Evolutionary conservation across 53 echinoderm and acorn worm genomes (phyloP), one percentile per base, ranked within the genome.

Genomic region (Echinometra lucunter): DNA sequence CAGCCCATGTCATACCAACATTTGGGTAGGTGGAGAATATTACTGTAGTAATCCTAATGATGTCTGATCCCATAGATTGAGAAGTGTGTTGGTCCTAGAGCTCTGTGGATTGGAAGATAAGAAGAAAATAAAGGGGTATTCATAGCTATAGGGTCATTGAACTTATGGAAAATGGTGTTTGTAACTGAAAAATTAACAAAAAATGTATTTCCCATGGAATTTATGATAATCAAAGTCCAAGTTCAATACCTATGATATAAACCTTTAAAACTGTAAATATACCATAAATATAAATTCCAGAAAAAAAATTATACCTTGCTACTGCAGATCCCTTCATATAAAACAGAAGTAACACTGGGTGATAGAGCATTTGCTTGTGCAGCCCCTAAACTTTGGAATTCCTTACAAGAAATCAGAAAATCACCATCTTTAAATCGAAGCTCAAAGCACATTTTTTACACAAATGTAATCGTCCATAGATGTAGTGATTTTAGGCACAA

Each of bases 21-120:
- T 85, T 45, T 85, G 12, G 85, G 85, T 85, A 85, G 49, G 85
- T 49, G 25, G 28, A 85, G 49, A 85, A 85, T 49, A 85, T 85
- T 85, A 28, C 49, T 49, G 28, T 85, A 49, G 81, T n/a, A 28
- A 85, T 85, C 45, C 21, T 30, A 47, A 42, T 81, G 42, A 47
- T 2, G 85, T 25, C 44, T 85, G 18, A 21, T 85, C 27, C n/a
- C 12, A 27, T n/a, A n/a, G 47, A 25, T 49, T 49, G 85, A 16
- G 47, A 28, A 53, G 9, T 11, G 53, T 1, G 53, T 49, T 81
- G 81, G 49, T 49, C 15, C 49, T 28, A 13, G 49, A 85, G 49
- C 45, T 47, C 7, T n/a, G 45, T n/a, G 28, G 28, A 30, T 34
- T 40, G 78, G 23, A 42, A 40, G 19, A 42, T 17, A 6, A 10